Base-by-base conservation (phyloP, 2,888 invertebrate species). In the Nebria brevicollis region DNA sequence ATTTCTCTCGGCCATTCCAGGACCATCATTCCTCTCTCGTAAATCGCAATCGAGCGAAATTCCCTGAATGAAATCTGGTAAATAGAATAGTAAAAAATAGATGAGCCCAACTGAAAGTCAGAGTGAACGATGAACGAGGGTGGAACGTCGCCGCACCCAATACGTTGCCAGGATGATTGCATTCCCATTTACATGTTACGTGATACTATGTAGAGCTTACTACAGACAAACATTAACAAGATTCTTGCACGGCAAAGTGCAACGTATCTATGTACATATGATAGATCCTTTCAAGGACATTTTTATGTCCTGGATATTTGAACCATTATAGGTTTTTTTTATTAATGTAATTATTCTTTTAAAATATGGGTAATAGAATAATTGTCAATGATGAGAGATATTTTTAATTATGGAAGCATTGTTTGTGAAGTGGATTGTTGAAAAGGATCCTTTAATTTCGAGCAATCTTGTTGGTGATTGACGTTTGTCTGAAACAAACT, bases 21-120 rank as follows among this genome's bases (percentile, higher is more conserved):
- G 66, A 64, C 66, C 79, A 68, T 79, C 68, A 74, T 75, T 79
- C 79, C 66, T 43, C 11, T 43, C 64, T n/a, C 66, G 75, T 75
- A 79, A 79, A 79, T 79, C 79, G 79, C 79, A 79, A 79, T 74
- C 79, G 79, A 74, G 66, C 66, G 75, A 74, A 79, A 66, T 75
- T 79, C 79, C 66, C 68, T 79, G 79, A 79, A 79, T 79, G 79
- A 79, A 79, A 79, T 79, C 79, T 75, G 74, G 74, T 79, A 79
- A 74, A 79, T 79, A 79, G 79, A 79, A 79, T 79, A 75, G 79
- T 79, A 79, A 79, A 79, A 79, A 79, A 79, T 79, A 79, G 79
- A 79, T 75, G 79, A 66, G 20, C 66, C 10, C 66, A 68, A 77
- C 42, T 20, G 65, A 4, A 13, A 64, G 26, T 66, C n/a, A n/a